Evolutionary conservation across 2,888 invertebrate genomes (phyloP).

Genomic region (Leucania comma): DNA sequence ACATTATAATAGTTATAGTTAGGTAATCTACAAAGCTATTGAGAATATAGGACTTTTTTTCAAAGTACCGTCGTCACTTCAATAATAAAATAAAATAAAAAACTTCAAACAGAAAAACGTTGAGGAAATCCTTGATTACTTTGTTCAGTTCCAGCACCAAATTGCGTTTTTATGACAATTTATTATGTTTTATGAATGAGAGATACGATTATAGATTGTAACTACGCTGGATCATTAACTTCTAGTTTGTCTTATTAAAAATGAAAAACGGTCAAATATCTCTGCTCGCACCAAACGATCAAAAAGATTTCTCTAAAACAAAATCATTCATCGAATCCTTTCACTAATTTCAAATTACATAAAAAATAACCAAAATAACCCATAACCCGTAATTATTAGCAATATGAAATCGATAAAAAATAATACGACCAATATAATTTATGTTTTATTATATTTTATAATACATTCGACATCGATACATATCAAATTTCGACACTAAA

Average conservation of each 20-base stretch:
- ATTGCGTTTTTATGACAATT: background rate
- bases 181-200: background rate
- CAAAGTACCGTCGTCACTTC: background rate
- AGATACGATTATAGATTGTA: background rate
- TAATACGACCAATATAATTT: slow-evolving; percentile 34
- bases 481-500: slow-evolving; percentile 53
- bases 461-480: slow-evolving; percentile 55
- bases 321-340: slow-evolving; percentile 4
- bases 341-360: slow-evolving; percentile 31
- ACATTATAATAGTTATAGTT: too few species aligned
- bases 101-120: slow-evolving; percentile 8
- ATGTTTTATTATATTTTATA: slow-evolving; percentile 48
- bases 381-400: slow-evolving; percentile 32
- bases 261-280: too few species aligned
- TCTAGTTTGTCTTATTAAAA: too few species aligned
- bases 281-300: background rate
- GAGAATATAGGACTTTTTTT: background rate
- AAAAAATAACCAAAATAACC: slow-evolving; percentile 31
- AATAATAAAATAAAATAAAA: background rate
- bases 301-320: background rate
- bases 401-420: slow-evolving; percentile 34
- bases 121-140: slow-evolving; percentile 1
- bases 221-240: background rate
- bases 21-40: background rate
- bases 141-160: background rate